Base-by-base conservation (phyloP, 1,140 invertebrate species). In the Drosophila pseudoananassae region DNA sequence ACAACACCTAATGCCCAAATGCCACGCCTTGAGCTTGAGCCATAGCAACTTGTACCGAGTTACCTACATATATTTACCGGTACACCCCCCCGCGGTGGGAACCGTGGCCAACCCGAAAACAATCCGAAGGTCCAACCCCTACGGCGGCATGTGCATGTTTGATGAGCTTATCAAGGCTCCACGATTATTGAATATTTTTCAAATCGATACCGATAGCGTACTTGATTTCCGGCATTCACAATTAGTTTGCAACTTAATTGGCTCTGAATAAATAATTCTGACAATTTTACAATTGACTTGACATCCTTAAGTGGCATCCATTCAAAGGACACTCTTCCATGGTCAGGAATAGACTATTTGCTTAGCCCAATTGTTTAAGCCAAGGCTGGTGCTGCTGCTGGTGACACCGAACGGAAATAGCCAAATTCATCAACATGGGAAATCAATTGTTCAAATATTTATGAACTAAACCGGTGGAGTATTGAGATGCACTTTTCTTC, bases 81-180 rank as follows among this genome's bases (percentile, higher is more conserved):
- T 8, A 15, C 14, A 14, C 40, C 5, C 4, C 5, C 5, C n/a
- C 14, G 38, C 10, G n/a, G 14, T 14, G 1, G 27, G 56, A 7
- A 8, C 31, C 29, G 9, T 31, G 33, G 33, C 31, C 10, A 12
- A 2, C 61, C 58, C 33, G 20, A 64, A 66, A 51, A 51, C 58
- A 66, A 46, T 64, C 58, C 58, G 50, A 64, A 59, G 45, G 46
- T 51, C 17, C 55, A 20, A 9, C 55, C 15, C 33, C 23, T 17
- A n/a, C 25, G 65, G 61, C 31, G 51, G 33, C 63, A 58, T 57
- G 58, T 83, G 82, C 83, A 87, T 87, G 69, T 71, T 78, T 87
- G 70, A 88, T 82, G 70, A 88, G 83, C 69, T 78, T 88, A 87
- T 85, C 82, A 85, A 88, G 82, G 82, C 65, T 78, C 51, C 12